phyloP scores from a whole-genome alignment of 2,113 vertebrate species.

The Clinocottus analis region DNA sequence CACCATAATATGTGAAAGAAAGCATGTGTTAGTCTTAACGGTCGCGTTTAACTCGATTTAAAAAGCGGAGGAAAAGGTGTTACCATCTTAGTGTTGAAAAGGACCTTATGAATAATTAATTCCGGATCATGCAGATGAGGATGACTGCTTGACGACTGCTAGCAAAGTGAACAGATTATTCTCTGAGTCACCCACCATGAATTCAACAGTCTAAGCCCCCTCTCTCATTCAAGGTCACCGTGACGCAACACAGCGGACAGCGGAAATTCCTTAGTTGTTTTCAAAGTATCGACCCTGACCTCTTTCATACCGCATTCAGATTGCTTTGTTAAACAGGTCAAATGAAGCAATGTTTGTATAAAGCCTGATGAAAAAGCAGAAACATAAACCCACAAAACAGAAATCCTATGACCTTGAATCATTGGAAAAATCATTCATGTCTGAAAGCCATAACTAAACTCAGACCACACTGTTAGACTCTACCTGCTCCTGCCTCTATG shows the following conservation, averaged over 20 bases:
- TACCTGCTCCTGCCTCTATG: neutral
- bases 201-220: conserved; percentile 47
- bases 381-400: conserved; percentile 9
- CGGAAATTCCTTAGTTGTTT: conserved; percentile 55
- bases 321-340: conserved; percentile 26
- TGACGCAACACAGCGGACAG: conserved; percentile 41
- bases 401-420: conserved; percentile 25
- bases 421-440: neutral
- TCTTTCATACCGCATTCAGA: conserved; percentile 12
- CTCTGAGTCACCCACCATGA: conserved; percentile 63
- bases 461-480: neutral
- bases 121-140: conserved; percentile 70
- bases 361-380: conserved; percentile 17
- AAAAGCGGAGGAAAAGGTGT: conserved; percentile 36
- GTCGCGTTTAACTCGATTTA: conserved; percentile 1
- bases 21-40: conserved; percentile 15
- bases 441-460: neutral
- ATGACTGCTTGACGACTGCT: conserved; percentile 65
- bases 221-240: conserved; percentile 66
- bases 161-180: conserved; percentile 70
- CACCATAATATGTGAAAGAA: neutral
- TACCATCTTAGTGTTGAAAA: conserved; percentile 45
- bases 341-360: neutral
- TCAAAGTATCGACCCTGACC: conserved; percentile 45
- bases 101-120: conserved; percentile 70